Evolutionary conservation across 2,797 vertebrate genomes (phyloP).

Genomic region (Melopsittacus undulatus): DNA sequence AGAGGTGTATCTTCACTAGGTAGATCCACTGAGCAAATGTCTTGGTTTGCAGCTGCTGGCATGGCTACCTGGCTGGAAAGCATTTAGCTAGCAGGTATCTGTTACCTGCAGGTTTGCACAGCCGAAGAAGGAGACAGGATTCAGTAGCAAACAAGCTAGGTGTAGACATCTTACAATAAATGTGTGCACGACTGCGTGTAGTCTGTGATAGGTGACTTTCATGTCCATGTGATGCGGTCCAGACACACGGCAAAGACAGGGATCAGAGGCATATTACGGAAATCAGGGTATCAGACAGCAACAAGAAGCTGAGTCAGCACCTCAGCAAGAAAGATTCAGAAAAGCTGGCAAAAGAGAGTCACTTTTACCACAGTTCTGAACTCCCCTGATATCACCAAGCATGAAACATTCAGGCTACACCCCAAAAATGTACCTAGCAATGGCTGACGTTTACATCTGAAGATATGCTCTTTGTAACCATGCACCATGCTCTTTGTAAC

Average conservation of each 20-base stretch:
- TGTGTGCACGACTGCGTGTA: neutral
- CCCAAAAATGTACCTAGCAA: neutral
- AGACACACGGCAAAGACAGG: neutral
- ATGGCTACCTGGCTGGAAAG: neutral
- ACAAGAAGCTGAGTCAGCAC: neutral
- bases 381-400: neutral
- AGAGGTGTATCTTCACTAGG: neutral
- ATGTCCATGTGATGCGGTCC: neutral
- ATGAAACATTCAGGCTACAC: neutral
- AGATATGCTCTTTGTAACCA: neutral
- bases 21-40: neutral
- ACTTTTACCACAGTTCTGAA: neutral
- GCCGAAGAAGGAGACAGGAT: neutral
- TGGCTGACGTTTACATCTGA: neutral
- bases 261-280: neutral
- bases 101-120: neutral
- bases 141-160: neutral
- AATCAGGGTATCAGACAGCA: neutral
- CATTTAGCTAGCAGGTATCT: neutral
- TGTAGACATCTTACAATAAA: neutral
- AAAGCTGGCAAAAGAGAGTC: neutral
- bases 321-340: neutral
- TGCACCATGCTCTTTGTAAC: neutral
- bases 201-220: neutral
- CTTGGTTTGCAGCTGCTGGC: neutral